These are phyloP conservation scores for Ormyrus labotus DNA, from an alignment of 2,888 invertebrate species.

Conservation along the genomic window DNA sequence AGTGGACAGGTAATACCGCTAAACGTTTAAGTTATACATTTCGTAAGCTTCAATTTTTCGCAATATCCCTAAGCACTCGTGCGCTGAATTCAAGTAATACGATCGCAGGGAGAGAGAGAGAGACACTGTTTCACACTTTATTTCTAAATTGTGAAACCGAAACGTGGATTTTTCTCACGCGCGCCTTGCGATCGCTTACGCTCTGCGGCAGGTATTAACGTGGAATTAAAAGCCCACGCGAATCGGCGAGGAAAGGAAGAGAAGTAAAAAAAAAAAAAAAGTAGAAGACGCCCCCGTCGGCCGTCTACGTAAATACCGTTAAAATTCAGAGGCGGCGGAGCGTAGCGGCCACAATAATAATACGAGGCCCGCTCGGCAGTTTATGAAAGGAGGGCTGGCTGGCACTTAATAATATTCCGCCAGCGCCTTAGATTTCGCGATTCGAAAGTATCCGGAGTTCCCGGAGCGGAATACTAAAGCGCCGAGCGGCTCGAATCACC, in stretches of 20 bases:
- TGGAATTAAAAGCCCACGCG: not conserved
- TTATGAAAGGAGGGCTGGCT: not conserved
- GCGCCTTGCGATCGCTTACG: slow-evolving; percentile 1
- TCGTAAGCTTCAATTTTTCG: not conserved
- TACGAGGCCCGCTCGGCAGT: not conserved
- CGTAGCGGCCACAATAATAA: not conserved
- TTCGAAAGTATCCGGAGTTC: slow-evolving; percentile 43
- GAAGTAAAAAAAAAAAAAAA: too few relatives aligned
- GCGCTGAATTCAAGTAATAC: too few relatives aligned
- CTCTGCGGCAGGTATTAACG: not conserved
- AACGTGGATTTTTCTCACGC: not conserved
- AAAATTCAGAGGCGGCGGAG: not conserved
- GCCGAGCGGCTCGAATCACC: not conserved
- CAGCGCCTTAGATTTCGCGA: slow-evolving; percentile 35
- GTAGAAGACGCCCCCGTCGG: too few relatives aligned
- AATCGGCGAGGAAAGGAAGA: not conserved
- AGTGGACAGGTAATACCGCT: slow-evolving; percentile 72
- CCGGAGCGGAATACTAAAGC: slow-evolving; percentile 21
- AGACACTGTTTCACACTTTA: not conserved
- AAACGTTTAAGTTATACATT: not conserved
- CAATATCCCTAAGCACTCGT: too few relatives aligned
- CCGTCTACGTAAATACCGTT: not conserved
- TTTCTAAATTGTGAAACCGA: not conserved
- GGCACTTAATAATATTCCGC: not conserved
- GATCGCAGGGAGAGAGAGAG: too few relatives aligned